Evolutionary conservation across 2,888 invertebrate genomes (phyloP), one percentile per base, ranked within the genome.

Genomic region (Drosophila lacicola): DNA sequence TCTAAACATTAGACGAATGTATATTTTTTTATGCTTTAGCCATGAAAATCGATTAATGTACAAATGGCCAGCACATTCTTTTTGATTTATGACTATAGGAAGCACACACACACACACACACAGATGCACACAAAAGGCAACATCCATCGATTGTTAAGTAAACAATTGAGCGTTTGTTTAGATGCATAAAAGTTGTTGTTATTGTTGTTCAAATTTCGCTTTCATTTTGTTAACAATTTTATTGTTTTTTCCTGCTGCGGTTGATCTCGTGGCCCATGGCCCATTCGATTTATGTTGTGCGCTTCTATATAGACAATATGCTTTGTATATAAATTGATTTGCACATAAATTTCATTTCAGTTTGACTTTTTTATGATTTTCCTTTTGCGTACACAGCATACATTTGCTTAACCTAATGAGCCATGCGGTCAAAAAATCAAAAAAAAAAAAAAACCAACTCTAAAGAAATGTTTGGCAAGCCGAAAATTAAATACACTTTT

Each of bases 1-100:
- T 68, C 45, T 77, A 77, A 78, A 77, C 77, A 77, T 54, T 51
- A 5, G 44, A 14, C 1, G 17, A 60, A 44, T 70, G 49, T 71
- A 46, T 75, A 1, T 29, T 37, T 87, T 84, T 87, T 86, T 65
- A 75, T 87, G 82, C 45, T 33, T 78, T 49, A 53, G 49, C 79
- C 61, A 74, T 74, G 70, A 65, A 85, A 85, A 85, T 74, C 82
- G 86, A 88, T 88, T 82, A 85, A 82, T 78, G 82, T 78, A 58
- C 56, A 41, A 61, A 55, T 62, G 63, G 74, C 47, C 56, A 60
- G 39, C 70, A 66, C 70, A 84, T 84, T 81, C 66, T 65, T 62
- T 84, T 84, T 81, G 87, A 82, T 78, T 82, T 84, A 76, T 84
- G 75, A 46, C 44, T 39, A 69, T 49, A 55, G 74, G 69, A 73